A percentile compares a stretch with the other conserved stretches of the same genome.
Conservation (phyloP, 2,797 vertebrate species). For the Pelobates cultripes region DNA sequence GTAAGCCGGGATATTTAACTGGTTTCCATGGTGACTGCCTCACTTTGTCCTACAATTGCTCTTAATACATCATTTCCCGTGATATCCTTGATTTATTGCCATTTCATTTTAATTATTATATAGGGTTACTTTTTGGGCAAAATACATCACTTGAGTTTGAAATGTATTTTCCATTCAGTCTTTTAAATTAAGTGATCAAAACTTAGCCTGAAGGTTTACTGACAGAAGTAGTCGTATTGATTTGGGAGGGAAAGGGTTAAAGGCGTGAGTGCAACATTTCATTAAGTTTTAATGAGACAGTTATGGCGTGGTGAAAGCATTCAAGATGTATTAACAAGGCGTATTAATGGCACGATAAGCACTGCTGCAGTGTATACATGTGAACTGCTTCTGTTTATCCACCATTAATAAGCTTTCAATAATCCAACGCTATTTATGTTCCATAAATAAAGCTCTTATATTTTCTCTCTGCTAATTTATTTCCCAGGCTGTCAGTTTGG, state of each 20-base stretch:
- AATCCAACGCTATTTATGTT: constrained; percentile 50
- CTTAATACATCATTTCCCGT: too few species aligned
- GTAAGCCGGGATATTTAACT: too few species aligned
- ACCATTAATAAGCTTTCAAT: constrained; percentile 56
- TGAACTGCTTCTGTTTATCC: constrained; percentile 53
- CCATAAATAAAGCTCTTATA: constrained; percentile 51
- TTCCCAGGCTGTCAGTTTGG: constrained; percentile 35
- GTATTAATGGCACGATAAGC: constrained; percentile 49
- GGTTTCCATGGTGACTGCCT: too few species aligned
- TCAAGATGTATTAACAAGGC: constrained; percentile 41
- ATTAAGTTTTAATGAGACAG: constrained; percentile 39
- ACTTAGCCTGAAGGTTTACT: not conserved
- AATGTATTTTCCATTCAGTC: too few species aligned
- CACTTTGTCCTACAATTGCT: too few species aligned
- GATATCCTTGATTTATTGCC: too few species aligned
- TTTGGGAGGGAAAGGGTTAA: constrained; percentile 21
- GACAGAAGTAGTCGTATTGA: not conserved
- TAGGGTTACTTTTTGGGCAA: too few species aligned
- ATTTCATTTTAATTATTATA: too few species aligned
- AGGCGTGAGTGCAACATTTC: constrained; percentile 11
- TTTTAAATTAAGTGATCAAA: too few species aligned
- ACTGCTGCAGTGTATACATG: constrained; percentile 34
- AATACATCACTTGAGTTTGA: too few species aligned
- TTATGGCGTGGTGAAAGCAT: constrained; percentile 36
- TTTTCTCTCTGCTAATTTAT: constrained; percentile 42